phyloP scores from a whole-genome alignment of 2,113 vertebrate genomes.

The Muntiacus reevesi region DNA sequence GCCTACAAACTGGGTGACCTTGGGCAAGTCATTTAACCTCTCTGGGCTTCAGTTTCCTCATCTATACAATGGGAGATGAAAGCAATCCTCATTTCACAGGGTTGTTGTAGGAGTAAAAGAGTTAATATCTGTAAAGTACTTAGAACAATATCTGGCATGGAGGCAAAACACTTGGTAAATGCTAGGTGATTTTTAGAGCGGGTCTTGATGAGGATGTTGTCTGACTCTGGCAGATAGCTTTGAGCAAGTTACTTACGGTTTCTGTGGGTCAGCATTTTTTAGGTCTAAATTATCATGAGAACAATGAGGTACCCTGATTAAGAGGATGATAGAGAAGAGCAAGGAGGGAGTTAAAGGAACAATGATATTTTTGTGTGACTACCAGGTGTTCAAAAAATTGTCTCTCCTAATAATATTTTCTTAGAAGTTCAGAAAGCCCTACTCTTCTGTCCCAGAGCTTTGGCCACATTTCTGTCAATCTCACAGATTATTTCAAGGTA shows the following conservation, averaged over 20 bases:
- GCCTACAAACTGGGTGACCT: neutral
- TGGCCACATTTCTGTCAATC: neutral
- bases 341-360: neutral
- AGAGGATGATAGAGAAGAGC: neutral
- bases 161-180: neutral
- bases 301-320: neutral
- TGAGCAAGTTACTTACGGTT: neutral
- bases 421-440: neutral
- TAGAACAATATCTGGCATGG: neutral
- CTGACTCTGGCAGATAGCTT: neutral
- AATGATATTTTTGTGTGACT: neutral
- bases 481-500: neutral
- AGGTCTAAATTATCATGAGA: neutral
- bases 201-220: neutral
- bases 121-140: neutral
- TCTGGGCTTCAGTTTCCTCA: neutral
- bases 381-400: neutral
- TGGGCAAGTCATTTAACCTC: neutral
- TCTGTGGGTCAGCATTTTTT: neutral
- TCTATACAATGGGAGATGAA: neutral
- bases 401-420: neutral
- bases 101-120: neutral
- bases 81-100: neutral
- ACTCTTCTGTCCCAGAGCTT: neutral
- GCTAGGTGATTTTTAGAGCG: neutral